Evolutionary conservation across 2,113 vertebrate species (phyloP).

Genomic region (Melanotaenia duboulayi): DNA sequence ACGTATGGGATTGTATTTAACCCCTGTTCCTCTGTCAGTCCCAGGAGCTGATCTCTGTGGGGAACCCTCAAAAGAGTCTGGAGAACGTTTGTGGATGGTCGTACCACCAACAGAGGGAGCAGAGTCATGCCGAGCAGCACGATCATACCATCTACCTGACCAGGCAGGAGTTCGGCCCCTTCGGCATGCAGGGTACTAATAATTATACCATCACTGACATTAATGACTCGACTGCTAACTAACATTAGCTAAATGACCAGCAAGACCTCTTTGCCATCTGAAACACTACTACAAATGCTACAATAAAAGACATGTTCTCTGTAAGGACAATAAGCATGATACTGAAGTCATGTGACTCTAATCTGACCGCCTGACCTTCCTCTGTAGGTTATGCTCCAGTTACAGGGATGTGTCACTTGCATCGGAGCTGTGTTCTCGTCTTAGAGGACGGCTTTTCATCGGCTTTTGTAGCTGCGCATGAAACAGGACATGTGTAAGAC

Average conservation of each 20-base stretch:
- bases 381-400: constrained; percentile 92
- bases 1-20: too few relatives aligned
- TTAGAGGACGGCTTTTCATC: constrained; percentile 95
- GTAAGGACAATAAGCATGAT: too few relatives aligned
- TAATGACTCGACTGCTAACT: background rate
- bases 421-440: constrained; percentile 94
- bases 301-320: too few relatives aligned
- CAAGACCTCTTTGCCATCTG: background rate
- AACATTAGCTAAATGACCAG: background rate
- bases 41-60: constrained; percentile 88
- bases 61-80: constrained; percentile 93
- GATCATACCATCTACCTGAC: constrained; percentile 97
- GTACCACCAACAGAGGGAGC: constrained; percentile 91
- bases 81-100: constrained; percentile 98
- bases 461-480: constrained; percentile 93
- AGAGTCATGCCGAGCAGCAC: constrained; percentile 88
- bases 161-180: constrained; percentile 94
- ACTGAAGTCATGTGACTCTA: too few relatives aligned
- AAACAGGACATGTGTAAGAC: constrained; percentile 95
- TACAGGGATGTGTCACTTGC: constrained; percentile 94
- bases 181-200: constrained; percentile 88
- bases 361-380: background rate
- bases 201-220: background rate
- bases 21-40: constrained; percentile 81
- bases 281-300: background rate